Evolutionary conservation across 2,888 invertebrate species (phyloP), one percentile per base, ranked within the genome.

Genomic region (Campoplex capitator): DNA sequence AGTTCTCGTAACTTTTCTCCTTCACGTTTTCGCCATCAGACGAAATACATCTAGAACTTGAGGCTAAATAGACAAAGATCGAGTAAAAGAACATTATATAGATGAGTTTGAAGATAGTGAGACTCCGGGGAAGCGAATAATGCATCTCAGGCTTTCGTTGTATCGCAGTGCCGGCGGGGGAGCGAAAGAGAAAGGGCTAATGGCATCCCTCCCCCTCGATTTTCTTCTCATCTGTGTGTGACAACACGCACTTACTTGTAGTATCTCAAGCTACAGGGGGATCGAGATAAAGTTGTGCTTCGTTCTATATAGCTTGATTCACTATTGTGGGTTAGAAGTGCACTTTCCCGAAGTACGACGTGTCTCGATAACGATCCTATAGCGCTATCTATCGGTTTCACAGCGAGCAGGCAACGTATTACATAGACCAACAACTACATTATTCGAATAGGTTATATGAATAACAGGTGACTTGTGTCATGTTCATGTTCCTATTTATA

Each of bases 51-150:
- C 48, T 16, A 48, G 18, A 9, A 38, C 42, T 48, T 28, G 28
- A 48, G 23, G 74, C 56, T 45, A 65, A 42, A 38, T 79, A 54
- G 45, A 56, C 78, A 70, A 70, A 42, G 23, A 79, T 45, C 42
- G 78, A 45, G 32, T 32, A 38, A 56, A 56, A 48, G 62, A 70
- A 18, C 38, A 35, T 42, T 23, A 42, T 58, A 38, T 58, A 58
- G n/a, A 58, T 42, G 65, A 83, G 45, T n/a, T 56, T 83, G 56
- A 35, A 58, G 65, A 79, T 81, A 65, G 80, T 38, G 80, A 73
- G 65, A 56, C 62, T 54, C 71, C 32, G 23, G 62, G 38, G 62
- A 80, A 51, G 80, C 62, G 68, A 73, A 80, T 80, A 73, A 80
- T 80, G 80, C 51, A 73, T 80, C 71, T 56, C 62, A 23, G 35